phyloP scores from a whole-genome alignment of 2,888 invertebrate genomes.

The Xestoiulus laeticollis region DNA sequence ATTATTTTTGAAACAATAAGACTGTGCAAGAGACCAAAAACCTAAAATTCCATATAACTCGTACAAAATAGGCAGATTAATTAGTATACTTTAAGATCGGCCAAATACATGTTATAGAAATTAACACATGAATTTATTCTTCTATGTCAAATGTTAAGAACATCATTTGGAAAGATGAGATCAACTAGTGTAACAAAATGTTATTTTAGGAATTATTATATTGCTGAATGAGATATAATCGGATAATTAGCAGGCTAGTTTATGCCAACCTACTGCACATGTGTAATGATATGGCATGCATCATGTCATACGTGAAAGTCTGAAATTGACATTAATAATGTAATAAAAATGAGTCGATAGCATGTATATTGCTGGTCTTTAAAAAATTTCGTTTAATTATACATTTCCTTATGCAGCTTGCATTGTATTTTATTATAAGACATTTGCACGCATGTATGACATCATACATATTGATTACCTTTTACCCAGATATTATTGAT shows the following conservation, averaged over 20 bases:
- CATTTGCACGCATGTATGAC: background rate
- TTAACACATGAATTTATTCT: too few relatives aligned
- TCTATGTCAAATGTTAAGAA: too few relatives aligned
- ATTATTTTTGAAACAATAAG: too few relatives aligned
- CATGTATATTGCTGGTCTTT: background rate
- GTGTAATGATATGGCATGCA: background rate
- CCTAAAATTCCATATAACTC: too few relatives aligned
- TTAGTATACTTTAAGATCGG: too few relatives aligned
- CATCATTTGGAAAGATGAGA: too few relatives aligned
- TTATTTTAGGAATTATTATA: too few relatives aligned
- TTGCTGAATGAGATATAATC: too few relatives aligned
- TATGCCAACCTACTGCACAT: background rate
- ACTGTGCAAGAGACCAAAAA: too few relatives aligned
- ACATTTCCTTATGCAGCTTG: background rate
- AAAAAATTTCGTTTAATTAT: background rate
- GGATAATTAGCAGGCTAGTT: background rate
- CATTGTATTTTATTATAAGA: background rate
- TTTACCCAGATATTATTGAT: background rate
- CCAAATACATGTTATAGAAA: too few relatives aligned
- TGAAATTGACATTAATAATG: background rate
- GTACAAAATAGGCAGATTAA: too few relatives aligned
- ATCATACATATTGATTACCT: conserved; percentile 3
- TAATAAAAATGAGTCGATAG: background rate
- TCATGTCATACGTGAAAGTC: background rate
- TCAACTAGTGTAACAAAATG: too few relatives aligned